Evolutionary conservation across 2,113 vertebrate genomes (phyloP).

Genomic region (Coptodon bakossiorum): DNA sequence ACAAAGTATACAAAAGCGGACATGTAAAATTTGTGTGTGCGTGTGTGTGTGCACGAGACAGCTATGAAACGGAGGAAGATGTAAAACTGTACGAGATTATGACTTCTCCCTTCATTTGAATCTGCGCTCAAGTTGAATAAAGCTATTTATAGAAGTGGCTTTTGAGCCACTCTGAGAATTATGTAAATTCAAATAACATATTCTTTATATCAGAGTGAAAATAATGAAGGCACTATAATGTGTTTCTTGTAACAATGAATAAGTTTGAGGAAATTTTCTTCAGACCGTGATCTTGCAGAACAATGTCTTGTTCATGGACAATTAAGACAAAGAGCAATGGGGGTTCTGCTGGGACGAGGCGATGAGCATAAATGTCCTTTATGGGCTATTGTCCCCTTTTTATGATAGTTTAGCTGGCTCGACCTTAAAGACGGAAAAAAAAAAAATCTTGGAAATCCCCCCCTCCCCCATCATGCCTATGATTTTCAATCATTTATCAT

Average conservation of each 20-base stretch:
- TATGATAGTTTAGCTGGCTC: conserved; percentile 37
- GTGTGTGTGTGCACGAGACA: not conserved
- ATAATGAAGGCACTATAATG: conserved; percentile 66
- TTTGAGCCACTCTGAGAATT: conserved; percentile 52
- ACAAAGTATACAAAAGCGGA: conserved; percentile 20
- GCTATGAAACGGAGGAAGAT: conserved; percentile 23
- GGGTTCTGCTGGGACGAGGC: conserved; percentile 51
- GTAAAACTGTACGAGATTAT: conserved; percentile 45
- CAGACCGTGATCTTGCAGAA: conserved; percentile 59
- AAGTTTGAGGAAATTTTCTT: conserved; percentile 50
- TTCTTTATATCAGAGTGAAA: conserved; percentile 61
- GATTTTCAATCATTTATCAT: conserved; percentile 14
- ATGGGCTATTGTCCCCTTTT: conserved; percentile 62
- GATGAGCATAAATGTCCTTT: conserved; percentile 62
- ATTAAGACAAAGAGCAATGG: conserved; percentile 69
- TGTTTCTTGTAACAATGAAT: conserved; percentile 58
- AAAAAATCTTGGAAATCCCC: conserved; percentile 22
- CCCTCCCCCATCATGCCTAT: not conserved
- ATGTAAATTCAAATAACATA: conserved; percentile 69
- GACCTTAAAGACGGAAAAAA: conserved; percentile 49
- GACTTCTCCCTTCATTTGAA: conserved; percentile 48
- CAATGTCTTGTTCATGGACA: conserved; percentile 68
- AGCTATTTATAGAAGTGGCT: conserved; percentile 64
- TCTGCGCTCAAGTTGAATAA: conserved; percentile 54
- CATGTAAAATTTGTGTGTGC: not conserved